A percentile compares a stretch with the other conserved stretches of the same genome.
These are phyloP conservation scores for Helicoverpa assulta DNA, from an alignment of 2,888 invertebrate species.

Conservation along the genomic window DNA sequence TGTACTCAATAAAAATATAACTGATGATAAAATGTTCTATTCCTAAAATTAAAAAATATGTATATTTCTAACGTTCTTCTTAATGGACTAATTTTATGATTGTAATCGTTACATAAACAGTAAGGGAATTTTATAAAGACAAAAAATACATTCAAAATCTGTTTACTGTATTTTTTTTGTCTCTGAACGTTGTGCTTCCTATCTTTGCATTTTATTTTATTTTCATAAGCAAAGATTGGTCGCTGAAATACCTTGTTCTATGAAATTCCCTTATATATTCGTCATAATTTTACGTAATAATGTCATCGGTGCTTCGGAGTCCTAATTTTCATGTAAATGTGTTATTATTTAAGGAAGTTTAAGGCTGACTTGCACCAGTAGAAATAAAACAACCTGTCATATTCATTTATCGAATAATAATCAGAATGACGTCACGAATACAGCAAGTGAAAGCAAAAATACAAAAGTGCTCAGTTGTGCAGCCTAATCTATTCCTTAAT, in stretches of 20 bases:
- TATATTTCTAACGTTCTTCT: no score
- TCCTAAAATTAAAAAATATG: no score
- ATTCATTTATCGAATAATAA: not conserved
- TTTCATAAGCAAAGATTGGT: not conserved
- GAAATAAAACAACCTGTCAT: not conserved
- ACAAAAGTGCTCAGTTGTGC: not conserved
- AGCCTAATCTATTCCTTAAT: not conserved
- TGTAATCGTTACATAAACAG: slow-evolving; percentile 2
- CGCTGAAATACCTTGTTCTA: not conserved
- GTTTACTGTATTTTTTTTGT: not conserved
- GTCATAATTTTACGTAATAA: slow-evolving; percentile 34
- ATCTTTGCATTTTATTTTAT: not conserved
- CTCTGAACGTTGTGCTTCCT: not conserved
- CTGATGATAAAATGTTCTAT: not conserved
- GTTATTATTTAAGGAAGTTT: slow-evolving; percentile 17
- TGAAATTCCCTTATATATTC: slow-evolving; percentile 23
- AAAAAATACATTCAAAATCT: not conserved
- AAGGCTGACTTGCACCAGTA: slow-evolving; percentile 1
- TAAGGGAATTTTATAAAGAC: slow-evolving; percentile 18
- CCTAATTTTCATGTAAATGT: slow-evolving; percentile 53
- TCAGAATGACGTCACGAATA: no score
- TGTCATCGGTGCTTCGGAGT: slow-evolving; percentile 60
- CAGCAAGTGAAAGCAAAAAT: no score
- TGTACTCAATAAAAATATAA: not conserved
- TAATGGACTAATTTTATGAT: not conserved